Evolutionary conservation across 2,797 vertebrate species (phyloP).

Genomic region (Onychomys torridus): DNA sequence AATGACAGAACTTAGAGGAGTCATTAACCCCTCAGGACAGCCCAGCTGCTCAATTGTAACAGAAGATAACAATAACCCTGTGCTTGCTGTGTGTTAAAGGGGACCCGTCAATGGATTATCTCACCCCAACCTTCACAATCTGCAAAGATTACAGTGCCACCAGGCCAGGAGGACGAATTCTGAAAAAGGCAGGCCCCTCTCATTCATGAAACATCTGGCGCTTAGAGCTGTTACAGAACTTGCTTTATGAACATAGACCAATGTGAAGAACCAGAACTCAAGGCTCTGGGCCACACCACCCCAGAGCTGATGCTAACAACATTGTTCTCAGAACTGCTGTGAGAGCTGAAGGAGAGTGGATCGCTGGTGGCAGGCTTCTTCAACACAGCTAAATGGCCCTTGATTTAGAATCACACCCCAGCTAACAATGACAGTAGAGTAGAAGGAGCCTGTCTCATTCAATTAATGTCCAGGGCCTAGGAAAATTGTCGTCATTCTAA

Average conservation of each 20-base stretch:
- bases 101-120: not conserved
- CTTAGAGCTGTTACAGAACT: not conserved
- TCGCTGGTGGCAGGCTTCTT: not conserved
- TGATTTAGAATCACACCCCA: not conserved
- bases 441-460: not conserved
- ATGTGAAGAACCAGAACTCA: not conserved
- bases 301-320: not conserved
- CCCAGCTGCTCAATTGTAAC: not conserved
- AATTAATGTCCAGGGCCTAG: not conserved
- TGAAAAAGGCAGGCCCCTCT: not conserved
- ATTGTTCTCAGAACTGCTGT: not conserved
- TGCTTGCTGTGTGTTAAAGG: not conserved
- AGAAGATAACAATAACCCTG: not conserved
- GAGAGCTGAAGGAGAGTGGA: not conserved
- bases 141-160: not conserved
- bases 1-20: not conserved
- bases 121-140: not conserved
- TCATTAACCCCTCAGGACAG: slow-evolving; percentile 4
- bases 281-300: not conserved
- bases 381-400: not conserved
- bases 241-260: not conserved
- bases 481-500: not conserved
- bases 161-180: not conserved
- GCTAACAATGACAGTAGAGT: not conserved
- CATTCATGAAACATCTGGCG: not conserved